phyloP scores from a whole-genome alignment of 2,888 invertebrate species.

The Heterodera filipjevi region DNA sequence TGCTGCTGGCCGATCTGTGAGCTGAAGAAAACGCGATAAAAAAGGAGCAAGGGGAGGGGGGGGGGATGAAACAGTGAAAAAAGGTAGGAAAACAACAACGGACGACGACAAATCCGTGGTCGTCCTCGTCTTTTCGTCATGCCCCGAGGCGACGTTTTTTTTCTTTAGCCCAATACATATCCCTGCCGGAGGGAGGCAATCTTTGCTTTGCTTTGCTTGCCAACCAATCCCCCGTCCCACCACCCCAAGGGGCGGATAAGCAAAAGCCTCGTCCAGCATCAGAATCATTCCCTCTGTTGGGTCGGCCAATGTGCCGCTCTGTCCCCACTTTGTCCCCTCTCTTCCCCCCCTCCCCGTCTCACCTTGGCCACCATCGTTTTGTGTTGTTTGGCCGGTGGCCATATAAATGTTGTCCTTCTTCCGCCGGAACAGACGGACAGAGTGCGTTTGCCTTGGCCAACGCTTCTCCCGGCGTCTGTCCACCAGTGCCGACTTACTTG shows the following conservation, averaged over 20 bases:
- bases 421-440: neutral
- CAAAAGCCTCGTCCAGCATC: no score
- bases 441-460: neutral
- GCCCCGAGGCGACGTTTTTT: neutral
- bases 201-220: no score
- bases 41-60: neutral
- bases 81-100: neutral
- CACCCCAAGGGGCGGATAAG: neutral
- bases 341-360: neutral
- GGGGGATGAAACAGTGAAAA: neutral
- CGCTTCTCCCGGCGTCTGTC: neutral
- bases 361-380: neutral
- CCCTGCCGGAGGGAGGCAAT: neutral
- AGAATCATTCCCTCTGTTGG: neutral
- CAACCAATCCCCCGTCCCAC: no score
- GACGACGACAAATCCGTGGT: neutral
- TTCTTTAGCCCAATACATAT: neutral
- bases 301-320: neutral
- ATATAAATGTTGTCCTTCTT: neutral
- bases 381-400: slow-evolving; percentile 1
- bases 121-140: neutral
- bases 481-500: neutral
- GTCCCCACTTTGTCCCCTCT: neutral
- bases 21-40: neutral
- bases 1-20: neutral